These are phyloP conservation scores for Rutilus rutilus DNA, from an alignment of 2,113 vertebrate genomes.

Conservation along the genomic window DNA sequence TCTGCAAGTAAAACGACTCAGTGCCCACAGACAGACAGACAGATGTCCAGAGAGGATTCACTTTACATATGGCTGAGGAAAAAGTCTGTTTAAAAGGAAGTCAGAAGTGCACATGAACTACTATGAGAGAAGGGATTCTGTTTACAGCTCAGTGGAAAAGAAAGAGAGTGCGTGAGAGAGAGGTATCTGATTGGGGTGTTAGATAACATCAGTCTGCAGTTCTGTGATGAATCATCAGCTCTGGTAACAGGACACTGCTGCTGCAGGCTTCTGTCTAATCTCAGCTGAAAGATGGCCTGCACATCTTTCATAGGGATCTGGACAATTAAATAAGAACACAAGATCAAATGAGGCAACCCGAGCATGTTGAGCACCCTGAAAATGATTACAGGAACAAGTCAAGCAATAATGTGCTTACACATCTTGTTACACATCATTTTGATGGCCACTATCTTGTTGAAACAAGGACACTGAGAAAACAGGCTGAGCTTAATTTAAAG, in stretches of 20 bases:
- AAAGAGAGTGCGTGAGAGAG: not conserved
- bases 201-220: slow-evolving; percentile 51
- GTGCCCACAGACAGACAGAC: not conserved
- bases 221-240: slow-evolving; percentile 51
- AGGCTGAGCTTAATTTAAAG: not conserved
- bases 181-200: slow-evolving; percentile 45
- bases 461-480: not conserved
- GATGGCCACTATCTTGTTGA: not conserved
- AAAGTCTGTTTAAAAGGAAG: not conserved
- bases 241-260: slow-evolving; percentile 40
- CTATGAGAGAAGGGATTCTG: not conserved
- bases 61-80: not conserved
- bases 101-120: slow-evolving; percentile 3
- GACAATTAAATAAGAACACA: slow-evolving; percentile 41
- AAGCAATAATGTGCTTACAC: not conserved
- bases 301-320: slow-evolving; percentile 34
- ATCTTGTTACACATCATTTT: not conserved
- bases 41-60: not conserved
- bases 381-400: slow-evolving; percentile 14
- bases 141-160: slow-evolving; percentile 27
- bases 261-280: slow-evolving; percentile 18
- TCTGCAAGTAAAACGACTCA: not conserved
- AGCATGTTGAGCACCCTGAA: not conserved
- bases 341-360: slow-evolving; percentile 30
- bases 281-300: slow-evolving; percentile 10